Percentiles rank a stretch among this genome's conserved stretches.
These are phyloP conservation scores for Pollenia labialis DNA, from an alignment of 2,888 invertebrate species.

Conservation along the genomic window DNA sequence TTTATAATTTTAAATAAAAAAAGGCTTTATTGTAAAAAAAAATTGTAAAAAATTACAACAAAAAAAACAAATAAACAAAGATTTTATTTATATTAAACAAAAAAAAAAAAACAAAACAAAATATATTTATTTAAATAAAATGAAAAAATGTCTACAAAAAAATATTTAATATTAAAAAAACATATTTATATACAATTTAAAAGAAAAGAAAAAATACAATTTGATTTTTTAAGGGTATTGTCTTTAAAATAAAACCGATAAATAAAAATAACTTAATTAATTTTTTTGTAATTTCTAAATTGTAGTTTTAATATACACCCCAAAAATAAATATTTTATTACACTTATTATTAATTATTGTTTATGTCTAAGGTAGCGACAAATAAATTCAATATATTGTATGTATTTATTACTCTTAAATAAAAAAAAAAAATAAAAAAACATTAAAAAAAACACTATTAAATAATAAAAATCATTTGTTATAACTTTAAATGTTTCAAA, in stretches of 20 bases:
- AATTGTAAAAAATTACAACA: not conserved
- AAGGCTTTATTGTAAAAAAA: slow-evolving; percentile 51
- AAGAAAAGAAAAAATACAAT: too few species aligned
- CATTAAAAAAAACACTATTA: not conserved
- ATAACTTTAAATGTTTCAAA: slow-evolving; percentile 63
- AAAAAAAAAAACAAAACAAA: slow-evolving; percentile 1
- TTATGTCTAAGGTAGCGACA: slow-evolving; percentile 27
- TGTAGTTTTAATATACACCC: slow-evolving; percentile 40
- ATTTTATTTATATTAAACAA: slow-evolving; percentile 16
- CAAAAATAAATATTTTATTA: slow-evolving; percentile 45
- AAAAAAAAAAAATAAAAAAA: not conserved
- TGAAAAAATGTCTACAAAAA: too few species aligned
- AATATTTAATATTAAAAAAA: too few species aligned
- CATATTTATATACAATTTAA: too few species aligned
- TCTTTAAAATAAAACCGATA: too few species aligned
- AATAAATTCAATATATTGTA: slow-evolving; percentile 6
- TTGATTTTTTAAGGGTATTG: too few species aligned
- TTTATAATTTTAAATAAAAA: slow-evolving; percentile 31
- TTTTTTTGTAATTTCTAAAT: not conserved
- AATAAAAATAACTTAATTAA: not conserved
- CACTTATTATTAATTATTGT: slow-evolving; percentile 43
- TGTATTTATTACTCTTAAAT: slow-evolving; percentile 22
- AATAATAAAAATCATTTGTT: slow-evolving; percentile 57
- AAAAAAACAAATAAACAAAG: not conserved
- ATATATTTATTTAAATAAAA: not conserved